A percentile compares a stretch with the other conserved stretches of the same genome.
Evolutionary conservation across 2,113 vertebrate genomes (phyloP).

Genomic region (Sitta europaea): DNA sequence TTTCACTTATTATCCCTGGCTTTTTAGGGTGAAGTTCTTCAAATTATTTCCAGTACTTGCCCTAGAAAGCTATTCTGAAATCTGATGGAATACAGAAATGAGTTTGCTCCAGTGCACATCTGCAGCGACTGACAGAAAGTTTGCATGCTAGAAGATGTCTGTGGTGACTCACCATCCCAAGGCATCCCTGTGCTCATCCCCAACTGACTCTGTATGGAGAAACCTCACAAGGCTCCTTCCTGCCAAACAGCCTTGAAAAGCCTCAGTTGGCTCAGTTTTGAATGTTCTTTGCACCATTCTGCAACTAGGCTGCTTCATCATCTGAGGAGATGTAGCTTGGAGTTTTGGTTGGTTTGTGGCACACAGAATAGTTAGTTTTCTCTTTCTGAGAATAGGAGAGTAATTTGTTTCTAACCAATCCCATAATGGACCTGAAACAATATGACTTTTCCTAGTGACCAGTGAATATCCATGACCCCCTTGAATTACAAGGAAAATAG

Average conservation of each 20-base stretch:
- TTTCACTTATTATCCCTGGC: background rate
- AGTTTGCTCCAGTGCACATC: background rate
- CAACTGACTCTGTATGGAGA: background rate
- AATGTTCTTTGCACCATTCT: background rate
- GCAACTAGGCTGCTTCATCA: background rate
- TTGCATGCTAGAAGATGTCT: background rate
- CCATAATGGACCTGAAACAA: background rate
- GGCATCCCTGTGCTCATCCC: rapidly evolving
- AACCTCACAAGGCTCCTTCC: background rate
- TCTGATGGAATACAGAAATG: background rate
- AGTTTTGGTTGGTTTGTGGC: background rate
- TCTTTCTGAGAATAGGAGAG: background rate
- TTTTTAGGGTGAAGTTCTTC: conserved; percentile 1
- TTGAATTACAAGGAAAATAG: background rate
- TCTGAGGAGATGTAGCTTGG: background rate
- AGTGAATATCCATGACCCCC: background rate
- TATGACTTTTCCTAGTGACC: background rate
- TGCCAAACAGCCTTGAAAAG: background rate
- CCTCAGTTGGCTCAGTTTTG: background rate
- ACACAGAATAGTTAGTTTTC: background rate
- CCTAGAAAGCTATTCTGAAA: conserved; percentile 9
- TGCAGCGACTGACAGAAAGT: background rate
- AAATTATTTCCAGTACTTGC: conserved; percentile 3
- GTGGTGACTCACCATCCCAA: background rate
- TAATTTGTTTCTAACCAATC: background rate